Percentiles rank a stretch among this genome's conserved stretches.
These are phyloP conservation scores for Rana temporaria DNA, from an alignment of 2,113 vertebrate genomes.

Conservation along the genomic window DNA sequence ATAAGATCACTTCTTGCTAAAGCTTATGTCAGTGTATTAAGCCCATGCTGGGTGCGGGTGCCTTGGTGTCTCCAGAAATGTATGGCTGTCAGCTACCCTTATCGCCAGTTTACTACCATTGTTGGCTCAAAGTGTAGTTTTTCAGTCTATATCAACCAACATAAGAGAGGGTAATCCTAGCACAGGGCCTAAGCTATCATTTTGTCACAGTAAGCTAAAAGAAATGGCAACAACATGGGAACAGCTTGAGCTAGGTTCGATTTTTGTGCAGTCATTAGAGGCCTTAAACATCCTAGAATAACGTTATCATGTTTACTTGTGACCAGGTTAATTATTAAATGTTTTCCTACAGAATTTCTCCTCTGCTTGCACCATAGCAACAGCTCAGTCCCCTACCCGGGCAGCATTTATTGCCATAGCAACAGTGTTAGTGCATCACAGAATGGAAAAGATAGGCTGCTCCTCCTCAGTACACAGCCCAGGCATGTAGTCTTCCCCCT, in stretches of 20 bases:
- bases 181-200: neutral
- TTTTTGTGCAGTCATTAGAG: neutral
- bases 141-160: neutral
- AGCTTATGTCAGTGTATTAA: neutral
- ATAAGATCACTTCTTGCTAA: constrained; percentile 20
- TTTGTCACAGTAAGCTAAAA: neutral
- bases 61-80: neutral
- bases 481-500: constrained; percentile 35
- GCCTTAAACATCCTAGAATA: constrained; percentile 21
- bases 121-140: neutral
- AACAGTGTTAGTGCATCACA: constrained; percentile 67
- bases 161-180: neutral
- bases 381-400: constrained; percentile 65
- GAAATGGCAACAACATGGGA: too few relatives aligned
- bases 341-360: constrained; percentile 66
- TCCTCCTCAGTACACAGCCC: constrained; percentile 48
- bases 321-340: constrained; percentile 70
- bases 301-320: constrained; percentile 36
- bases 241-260: neutral
- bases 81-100: neutral
- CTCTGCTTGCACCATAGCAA: constrained; percentile 69
- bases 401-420: constrained; percentile 68
- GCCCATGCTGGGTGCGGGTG: neutral
- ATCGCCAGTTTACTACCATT: neutral
- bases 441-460: constrained; percentile 59